These are phyloP conservation scores for Cossypha polioptera DNA, from an alignment of 2,797 vertebrate genomes.

Conservation along the genomic window DNA sequence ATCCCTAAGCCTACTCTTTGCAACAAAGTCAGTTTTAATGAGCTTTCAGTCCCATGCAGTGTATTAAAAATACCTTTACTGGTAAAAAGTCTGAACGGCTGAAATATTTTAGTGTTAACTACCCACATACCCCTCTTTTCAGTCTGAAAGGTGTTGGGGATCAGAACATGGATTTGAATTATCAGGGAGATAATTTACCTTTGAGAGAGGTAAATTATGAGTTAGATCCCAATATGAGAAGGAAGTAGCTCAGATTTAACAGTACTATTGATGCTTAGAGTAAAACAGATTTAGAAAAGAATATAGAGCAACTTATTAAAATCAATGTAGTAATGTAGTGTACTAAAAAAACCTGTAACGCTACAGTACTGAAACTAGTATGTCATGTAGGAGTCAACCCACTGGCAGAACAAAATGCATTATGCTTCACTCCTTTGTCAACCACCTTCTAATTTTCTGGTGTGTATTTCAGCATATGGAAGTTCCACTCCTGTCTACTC, in stretches of 20 bases:
- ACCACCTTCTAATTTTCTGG: neutral
- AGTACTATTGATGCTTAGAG: neutral
- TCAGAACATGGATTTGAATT: neutral
- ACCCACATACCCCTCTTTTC: neutral
- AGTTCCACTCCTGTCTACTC: neutral
- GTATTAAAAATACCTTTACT: neutral
- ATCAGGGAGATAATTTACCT: neutral
- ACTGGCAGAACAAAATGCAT: neutral
- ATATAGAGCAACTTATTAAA: rapidly evolving
- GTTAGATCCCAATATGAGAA: neutral
- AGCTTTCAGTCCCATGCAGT: neutral
- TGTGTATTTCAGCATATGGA: neutral
- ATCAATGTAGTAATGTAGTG: neutral
- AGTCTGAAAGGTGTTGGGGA: neutral
- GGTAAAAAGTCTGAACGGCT: neutral
- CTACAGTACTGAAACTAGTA: neutral
- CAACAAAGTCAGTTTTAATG: neutral
- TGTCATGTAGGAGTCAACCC: neutral
- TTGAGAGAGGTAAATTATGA: neutral
- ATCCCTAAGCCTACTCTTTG: neutral
- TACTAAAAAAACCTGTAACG: neutral
- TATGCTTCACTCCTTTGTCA: neutral
- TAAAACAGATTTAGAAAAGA: neutral
- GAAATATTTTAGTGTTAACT: neutral
- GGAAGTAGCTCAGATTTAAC: neutral